phyloP scores from a whole-genome alignment of 2,797 vertebrate genomes.

The Falco concolor region DNA sequence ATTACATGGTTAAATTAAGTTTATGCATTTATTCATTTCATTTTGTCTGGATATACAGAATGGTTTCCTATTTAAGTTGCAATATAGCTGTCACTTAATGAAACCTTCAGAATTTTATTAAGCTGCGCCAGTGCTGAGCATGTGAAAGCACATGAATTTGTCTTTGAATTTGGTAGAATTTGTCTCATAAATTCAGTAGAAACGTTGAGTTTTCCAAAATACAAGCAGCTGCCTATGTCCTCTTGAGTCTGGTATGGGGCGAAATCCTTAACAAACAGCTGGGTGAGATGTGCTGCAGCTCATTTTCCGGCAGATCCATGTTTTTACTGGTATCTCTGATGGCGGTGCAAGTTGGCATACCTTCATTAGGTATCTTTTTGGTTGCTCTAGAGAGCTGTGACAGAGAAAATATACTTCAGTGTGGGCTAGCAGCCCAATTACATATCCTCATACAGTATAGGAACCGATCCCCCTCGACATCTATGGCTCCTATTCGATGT shows the following conservation, averaged over 20 bases:
- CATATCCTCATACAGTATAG: neutral
- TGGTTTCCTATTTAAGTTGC: neutral
- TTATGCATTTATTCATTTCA: neutral
- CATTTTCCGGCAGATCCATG: neutral
- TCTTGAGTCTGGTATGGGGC: neutral
- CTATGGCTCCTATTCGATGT: neutral
- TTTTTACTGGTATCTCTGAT: neutral
- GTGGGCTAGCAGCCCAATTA: neutral
- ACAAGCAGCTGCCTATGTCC: neutral
- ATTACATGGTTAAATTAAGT: neutral
- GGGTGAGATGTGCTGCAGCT: neutral
- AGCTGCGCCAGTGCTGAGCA: neutral
- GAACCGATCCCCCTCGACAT: neutral
- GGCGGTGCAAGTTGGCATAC: neutral
- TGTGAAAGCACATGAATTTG: neutral
- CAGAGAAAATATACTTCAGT: neutral
- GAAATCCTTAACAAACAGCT: neutral
- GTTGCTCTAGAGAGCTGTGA: neutral
- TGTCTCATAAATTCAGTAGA: neutral
- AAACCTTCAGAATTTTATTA: neutral
- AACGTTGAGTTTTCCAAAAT: neutral
- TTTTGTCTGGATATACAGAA: neutral
- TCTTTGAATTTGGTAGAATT: too few relatives aligned
- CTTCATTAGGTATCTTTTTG: neutral
- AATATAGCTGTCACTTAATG: neutral